These are phyloP conservation scores for Hippopotamyrus pictus DNA, from an alignment of 2,797 vertebrate genomes.

Conservation along the genomic window DNA sequence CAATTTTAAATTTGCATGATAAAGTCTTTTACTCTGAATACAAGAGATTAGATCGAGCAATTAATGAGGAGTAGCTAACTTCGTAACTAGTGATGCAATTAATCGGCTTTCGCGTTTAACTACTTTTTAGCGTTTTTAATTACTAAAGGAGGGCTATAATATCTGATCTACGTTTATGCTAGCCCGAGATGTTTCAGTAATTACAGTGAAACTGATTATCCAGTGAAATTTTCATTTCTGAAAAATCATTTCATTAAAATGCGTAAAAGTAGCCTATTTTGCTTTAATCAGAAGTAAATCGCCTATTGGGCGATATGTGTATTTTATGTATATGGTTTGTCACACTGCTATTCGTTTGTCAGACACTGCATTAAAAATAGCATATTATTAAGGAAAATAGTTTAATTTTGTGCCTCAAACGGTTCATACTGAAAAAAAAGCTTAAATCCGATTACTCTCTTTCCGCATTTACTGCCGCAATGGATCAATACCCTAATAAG, in stretches of 20 bases:
- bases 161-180: neutral
- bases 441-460: neutral
- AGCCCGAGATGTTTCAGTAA: neutral
- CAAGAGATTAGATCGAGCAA: neutral
- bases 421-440: neutral
- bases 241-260: neutral
- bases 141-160: neutral
- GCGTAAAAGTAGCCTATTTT: neutral
- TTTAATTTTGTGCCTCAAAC: neutral
- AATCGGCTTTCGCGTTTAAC: neutral
- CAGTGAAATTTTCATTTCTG: neutral
- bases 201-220: neutral
- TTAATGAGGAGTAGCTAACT: neutral
- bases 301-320: neutral
- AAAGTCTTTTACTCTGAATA: neutral
- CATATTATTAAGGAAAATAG: neutral
- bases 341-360: neutral
- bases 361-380: neutral
- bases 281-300: neutral
- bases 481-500: neutral
- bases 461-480: neutral
- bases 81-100: neutral
- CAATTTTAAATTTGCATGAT: neutral
- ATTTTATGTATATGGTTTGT: neutral
- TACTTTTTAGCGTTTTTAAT: neutral